Base-by-base conservation (phyloP, 1,140 invertebrate genomes). In the Thaumetopoea pityocampa region DNA sequence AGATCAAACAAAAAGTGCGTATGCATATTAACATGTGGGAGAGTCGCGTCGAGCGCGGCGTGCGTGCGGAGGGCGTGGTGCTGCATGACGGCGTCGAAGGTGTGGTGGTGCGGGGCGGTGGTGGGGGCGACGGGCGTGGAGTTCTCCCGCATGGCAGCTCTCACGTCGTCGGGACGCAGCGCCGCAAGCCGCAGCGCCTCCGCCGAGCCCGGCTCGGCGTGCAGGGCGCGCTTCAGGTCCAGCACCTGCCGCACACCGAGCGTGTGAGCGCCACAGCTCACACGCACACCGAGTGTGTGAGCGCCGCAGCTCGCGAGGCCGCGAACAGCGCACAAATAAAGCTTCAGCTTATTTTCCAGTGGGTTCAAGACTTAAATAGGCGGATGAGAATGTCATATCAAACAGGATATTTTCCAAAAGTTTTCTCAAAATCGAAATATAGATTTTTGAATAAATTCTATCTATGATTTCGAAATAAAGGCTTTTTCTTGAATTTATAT, bases 151-250 rank as follows among this genome's bases (percentile, higher is more conserved):
- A 36, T 36, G 36, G 60, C 51, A 51, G 57, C 66, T 67, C 78
- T 81, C 78, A 85, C 78, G 68, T 79, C 73, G 51, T 79, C 77
- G 37, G 78, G 70, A 45, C 87, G 77, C 69, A 87, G 79, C 48
- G 78, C 63, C 36, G 80, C 70, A 72, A 84, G 65, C 57, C 82
- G 67, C 67, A 84, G 69, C 66, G 83, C 71, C 68, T 85, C 85
- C 51, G 84, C 77, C 36, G 84, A 82, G 35, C 82, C 79, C 12
- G 87, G 87, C 76, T 90, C 88, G 36, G 88, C 88, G 74, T 90
- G 89, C 67, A 90, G 86, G 58, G 88, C 88, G 70, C 88, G 85
- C 82, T 89, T 87, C 67, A 90, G 83, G 84, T 90, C 89, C 86
- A 90, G 86, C 78, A 90, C 89, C 89, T 90, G 67, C 63, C 85